A percentile compares a stretch with the other conserved stretches of the same genome.
These are phyloP conservation scores for Tolmerus cingulatus DNA, from an alignment of 2,888 invertebrate species.

Conservation along the genomic window DNA sequence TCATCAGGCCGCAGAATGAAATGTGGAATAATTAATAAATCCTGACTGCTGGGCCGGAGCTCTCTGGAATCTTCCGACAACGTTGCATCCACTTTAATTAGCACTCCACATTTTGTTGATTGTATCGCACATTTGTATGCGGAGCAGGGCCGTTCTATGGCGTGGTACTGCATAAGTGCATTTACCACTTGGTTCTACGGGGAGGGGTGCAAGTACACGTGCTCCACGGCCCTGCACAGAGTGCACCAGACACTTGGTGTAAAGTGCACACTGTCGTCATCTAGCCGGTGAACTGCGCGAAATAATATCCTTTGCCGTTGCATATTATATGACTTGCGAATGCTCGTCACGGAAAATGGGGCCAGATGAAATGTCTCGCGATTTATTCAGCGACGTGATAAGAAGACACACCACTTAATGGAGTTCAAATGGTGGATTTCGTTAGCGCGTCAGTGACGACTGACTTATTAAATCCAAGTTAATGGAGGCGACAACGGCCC, in stretches of 20 bases:
- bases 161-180: background rate
- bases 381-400: background rate
- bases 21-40: slow-evolving; percentile 24
- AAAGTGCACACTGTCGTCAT: background rate
- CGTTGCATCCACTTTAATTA: slow-evolving; percentile 16
- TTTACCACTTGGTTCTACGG: slow-evolving; percentile 2
- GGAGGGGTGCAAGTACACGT: background rate
- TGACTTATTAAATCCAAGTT: background rate
- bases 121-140: background rate
- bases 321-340: background rate
- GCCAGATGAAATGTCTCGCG: slow-evolving; percentile 3
- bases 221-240: background rate
- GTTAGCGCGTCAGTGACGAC: background rate
- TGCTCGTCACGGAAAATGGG: slow-evolving; percentile 14
- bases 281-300: background rate
- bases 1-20: background rate
- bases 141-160: background rate
- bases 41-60: background rate
- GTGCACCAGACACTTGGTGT: slow-evolving; percentile 17
- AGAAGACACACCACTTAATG: slow-evolving; percentile 8
- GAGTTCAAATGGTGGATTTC: background rate
- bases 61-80: background rate
- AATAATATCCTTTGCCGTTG: background rate
- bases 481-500: background rate
- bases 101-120: slow-evolving; percentile 20